phyloP scores from a whole-genome alignment of 1,140 invertebrate species.

The Bombus ignitus region DNA sequence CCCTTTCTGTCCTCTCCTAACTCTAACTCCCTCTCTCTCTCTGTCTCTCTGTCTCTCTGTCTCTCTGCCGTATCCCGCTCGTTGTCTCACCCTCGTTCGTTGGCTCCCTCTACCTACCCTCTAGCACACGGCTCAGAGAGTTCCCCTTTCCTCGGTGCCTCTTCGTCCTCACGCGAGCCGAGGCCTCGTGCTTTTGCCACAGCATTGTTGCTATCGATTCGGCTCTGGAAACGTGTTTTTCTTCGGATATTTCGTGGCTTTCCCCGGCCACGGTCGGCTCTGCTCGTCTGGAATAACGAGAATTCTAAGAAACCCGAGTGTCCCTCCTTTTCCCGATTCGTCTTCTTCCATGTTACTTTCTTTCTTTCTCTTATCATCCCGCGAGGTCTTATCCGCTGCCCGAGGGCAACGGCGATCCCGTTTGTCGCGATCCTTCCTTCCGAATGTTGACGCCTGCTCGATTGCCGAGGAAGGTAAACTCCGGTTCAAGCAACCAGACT shows the following conservation, averaged over 20 bases:
- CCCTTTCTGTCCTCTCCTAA: constrained; percentile 21
- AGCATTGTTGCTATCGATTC: constrained; percentile 80
- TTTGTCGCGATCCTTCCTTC: background rate
- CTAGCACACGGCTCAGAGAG: constrained; percentile 19
- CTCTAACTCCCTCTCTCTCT: background rate
- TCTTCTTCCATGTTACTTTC: background rate
- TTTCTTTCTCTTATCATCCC: background rate
- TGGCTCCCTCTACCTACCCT: constrained; percentile 57
- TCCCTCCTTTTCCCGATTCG: constrained; percentile 3
- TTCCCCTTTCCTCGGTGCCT: constrained; percentile 1
- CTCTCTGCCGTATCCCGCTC: constrained; percentile 8
- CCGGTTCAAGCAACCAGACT: background rate
- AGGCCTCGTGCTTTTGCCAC: constrained; percentile 75
- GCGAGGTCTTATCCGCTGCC: background rate
- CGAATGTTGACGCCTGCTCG: background rate
- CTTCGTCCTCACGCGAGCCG: constrained; percentile 36
- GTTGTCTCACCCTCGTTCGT: constrained; percentile 32
- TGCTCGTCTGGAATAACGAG: constrained; percentile 66
- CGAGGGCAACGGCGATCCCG: background rate
- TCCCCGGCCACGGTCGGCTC: constrained; percentile 38
- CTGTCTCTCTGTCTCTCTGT: constrained; percentile 46
- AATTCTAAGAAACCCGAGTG: constrained; percentile 55
- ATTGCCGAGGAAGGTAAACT: background rate
- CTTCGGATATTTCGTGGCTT: constrained; percentile 73
- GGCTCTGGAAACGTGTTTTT: constrained; percentile 75